Conservation (phyloP, 2,113 vertebrate species). For the Indicator maculatus region DNA sequence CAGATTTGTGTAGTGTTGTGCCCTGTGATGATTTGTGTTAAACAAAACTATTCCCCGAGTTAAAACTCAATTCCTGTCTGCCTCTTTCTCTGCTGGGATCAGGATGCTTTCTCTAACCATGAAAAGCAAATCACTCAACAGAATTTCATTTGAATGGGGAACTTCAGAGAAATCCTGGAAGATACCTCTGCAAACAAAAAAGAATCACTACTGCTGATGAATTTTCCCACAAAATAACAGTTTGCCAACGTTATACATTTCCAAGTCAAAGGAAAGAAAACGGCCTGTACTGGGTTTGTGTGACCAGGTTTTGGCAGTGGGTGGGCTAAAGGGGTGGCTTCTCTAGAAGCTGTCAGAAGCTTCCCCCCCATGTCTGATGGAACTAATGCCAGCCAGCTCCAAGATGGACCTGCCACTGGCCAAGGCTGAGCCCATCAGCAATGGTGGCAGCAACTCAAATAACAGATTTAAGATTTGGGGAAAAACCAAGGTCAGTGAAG, state of each 20-base stretch:
- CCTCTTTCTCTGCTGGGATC: neutral
- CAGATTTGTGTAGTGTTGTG: no score
- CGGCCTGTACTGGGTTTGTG: neutral
- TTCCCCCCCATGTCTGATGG: neutral
- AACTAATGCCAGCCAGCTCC: neutral
- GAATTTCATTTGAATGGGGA: neutral
- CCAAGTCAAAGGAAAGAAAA: neutral
- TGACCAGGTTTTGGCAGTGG: no score
- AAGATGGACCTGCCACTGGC: no score
- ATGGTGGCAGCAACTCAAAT: no score
- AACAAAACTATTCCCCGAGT: neutral
- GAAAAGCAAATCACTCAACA: neutral
- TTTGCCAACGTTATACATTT: neutral
- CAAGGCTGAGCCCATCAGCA: neutral
- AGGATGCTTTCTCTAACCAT: neutral
- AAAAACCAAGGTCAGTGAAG: neutral
- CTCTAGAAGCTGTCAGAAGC: neutral
- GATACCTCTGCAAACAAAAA: neutral
- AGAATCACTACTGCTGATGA: neutral
- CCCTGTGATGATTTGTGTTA: neutral
- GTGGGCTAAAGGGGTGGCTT: no score
- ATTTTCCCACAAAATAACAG: neutral
- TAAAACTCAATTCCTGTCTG: neutral
- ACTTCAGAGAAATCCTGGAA: neutral
- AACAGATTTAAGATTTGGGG: neutral